Base-by-base conservation (phyloP, 2,797 vertebrate genomes). In the Neosilurus hyrtlii region DNA sequence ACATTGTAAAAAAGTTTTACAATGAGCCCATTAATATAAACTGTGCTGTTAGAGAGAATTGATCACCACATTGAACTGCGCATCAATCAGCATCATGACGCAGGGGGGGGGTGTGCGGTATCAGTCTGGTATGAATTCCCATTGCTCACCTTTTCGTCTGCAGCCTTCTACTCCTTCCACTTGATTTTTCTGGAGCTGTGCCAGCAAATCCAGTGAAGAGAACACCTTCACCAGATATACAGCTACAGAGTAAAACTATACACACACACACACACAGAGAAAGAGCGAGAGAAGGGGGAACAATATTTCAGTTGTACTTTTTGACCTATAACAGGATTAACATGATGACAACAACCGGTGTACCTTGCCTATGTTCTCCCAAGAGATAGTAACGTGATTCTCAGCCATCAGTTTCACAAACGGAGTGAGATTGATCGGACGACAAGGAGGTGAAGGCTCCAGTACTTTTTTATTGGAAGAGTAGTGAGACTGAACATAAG, bases 291-390 rank as follows among this genome's bases (percentile, higher is more conserved):
- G 5, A 5, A n/a, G 10, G 37, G 52, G 7, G n/a, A 7, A 73
- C 54, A 56, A 30, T 57, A 35, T 22, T 15, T 62, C 15, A 62
- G 11, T 61, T 57, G 37, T 15, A 16, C 2, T 67, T 77, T 59
- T 30, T 10, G 1, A 49, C 30, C n/a, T 59, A 9, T 56, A 16
- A 66, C 9, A n/a, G 30, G 3, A 73, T 16, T 18, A 57, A 16
- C 22, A n/a, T 49, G 18, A 70, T n/a, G 37, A 62, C 11, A 43
- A 14, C n/a, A 37, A 63, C 1, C 9, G 2, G 14, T 18, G 30
- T 89, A 96, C 95, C 94, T 96, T 96, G 85, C 94, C 94, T 0
- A 94, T 94, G 83, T 95, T 95, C 0, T 95, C 94, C 95, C 96
- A 96, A 56, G 92, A 93, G 75, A 96, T 92, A 0, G 94, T 93